Percentiles rank a stretch among this genome's conserved stretches.
Conservation (phyloP, 2,797 vertebrate species). For the Phoebastria nigripes region DNA sequence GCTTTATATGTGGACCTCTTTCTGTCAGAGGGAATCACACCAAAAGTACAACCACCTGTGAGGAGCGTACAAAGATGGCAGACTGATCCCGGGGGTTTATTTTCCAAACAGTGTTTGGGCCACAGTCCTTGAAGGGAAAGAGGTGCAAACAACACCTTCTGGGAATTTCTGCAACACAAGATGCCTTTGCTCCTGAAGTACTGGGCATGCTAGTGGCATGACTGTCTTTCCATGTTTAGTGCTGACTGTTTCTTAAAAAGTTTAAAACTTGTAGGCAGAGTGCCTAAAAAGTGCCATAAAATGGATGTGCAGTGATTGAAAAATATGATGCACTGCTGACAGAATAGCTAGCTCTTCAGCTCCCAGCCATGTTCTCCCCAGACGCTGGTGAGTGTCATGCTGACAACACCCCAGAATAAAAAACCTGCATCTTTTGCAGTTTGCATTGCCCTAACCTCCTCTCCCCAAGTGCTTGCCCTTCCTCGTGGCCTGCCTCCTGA, state of each 20-base stretch:
- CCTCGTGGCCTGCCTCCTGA: fast-evolving
- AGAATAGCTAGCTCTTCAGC: neutral
- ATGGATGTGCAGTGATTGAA: neutral
- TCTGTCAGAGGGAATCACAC: neutral
- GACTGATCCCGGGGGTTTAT: neutral
- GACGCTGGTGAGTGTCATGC: neutral
- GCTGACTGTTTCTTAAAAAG: neutral
- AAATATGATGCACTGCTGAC: neutral
- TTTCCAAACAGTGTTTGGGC: neutral
- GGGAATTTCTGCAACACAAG: neutral
- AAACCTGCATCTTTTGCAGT: neutral
- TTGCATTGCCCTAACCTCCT: neutral
- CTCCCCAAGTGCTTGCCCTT: neutral
- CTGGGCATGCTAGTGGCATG: neutral
- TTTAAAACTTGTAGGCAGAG: neutral
- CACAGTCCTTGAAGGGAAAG: neutral
- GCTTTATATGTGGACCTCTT: neutral
- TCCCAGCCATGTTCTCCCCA: neutral
- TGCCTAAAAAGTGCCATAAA: neutral
- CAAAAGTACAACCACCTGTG: no score
- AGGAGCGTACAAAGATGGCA: neutral
- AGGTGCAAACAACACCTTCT: neutral
- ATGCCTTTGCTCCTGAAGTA: neutral
- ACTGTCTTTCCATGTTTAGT: neutral
- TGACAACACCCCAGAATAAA: neutral